phyloP scores from a whole-genome alignment of 1,140 invertebrate species.

The Pseudomyrmex flavicornis region DNA sequence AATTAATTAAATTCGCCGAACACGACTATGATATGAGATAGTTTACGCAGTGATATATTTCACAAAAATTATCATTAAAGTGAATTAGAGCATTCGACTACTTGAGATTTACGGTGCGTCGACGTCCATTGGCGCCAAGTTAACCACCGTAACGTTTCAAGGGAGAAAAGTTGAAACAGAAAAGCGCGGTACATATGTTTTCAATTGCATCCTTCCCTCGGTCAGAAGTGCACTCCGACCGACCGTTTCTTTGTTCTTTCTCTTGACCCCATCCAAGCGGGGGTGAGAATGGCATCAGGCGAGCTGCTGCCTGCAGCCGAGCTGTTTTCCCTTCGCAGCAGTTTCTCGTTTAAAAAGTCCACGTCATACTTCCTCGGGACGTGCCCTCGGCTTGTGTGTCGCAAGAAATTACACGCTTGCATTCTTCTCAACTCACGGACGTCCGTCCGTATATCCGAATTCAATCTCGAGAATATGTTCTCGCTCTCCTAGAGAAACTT shows the following conservation, averaged over 20 bases:
- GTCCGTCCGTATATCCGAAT: constrained; percentile 53
- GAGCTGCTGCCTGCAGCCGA: neutral
- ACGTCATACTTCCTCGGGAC: constrained; percentile 26
- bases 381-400: neutral
- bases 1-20: no score
- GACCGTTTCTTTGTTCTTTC: neutral
- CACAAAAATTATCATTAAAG: no score
- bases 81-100: constrained; percentile 1
- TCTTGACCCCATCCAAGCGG: neutral
- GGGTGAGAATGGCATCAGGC: neutral
- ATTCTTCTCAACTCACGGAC: constrained; percentile 49
- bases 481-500: constrained; percentile 56
- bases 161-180: constrained; percentile 22
- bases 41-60: no score
- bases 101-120: neutral
- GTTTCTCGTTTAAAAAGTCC: constrained; percentile 53
- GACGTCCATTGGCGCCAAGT: neutral
- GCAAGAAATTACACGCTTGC: constrained; percentile 67
- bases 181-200: constrained; percentile 39
- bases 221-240: constrained; percentile 25
- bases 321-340: constrained; percentile 33
- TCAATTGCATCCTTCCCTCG: neutral
- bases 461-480: constrained; percentile 65
- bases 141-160: neutral
- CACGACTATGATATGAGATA: no score